A percentile compares a stretch with the other conserved stretches of the same genome.
phyloP scores from a whole-genome alignment of 64 coral and sea anemone species.

The Dendronephthya gigantea region DNA sequence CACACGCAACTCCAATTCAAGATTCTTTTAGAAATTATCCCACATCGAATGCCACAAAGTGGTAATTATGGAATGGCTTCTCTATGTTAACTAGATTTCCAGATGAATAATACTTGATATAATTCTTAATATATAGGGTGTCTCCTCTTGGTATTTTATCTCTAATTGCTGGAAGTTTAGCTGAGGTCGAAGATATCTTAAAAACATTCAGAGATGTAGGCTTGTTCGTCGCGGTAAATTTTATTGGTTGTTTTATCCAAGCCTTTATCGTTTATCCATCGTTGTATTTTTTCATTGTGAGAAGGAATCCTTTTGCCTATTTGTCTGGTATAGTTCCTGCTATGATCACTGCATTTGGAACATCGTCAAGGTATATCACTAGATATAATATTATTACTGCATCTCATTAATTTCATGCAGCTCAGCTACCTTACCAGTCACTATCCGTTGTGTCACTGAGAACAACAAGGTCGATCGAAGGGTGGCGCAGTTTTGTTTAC shows the following conservation, averaged over 20 bases:
- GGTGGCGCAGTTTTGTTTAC: slow-evolving; percentile 27
- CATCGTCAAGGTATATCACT: slow-evolving; percentile 50
- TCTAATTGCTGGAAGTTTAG: slow-evolving; percentile 60
- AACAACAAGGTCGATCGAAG: slow-evolving; percentile 36
- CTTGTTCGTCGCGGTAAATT: slow-evolving; percentile 47
- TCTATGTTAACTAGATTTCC: background rate
- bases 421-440: slow-evolving; percentile 37
- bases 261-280: slow-evolving; percentile 38
- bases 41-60: no score
- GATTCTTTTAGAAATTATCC: background rate
- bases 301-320: slow-evolving; percentile 56
- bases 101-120: background rate
- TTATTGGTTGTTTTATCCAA: slow-evolving; percentile 44
- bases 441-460: slow-evolving; percentile 32
- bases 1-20: background rate
- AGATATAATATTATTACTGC: background rate
- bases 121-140: slow-evolving; percentile 52
- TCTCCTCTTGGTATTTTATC: slow-evolving; percentile 68
- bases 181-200: slow-evolving; percentile 45
- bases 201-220: slow-evolving; percentile 33
- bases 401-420: background rate
- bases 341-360: slow-evolving; percentile 63
- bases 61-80: no score
- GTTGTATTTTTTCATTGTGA: slow-evolving; percentile 54
- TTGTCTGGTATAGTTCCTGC: slow-evolving; percentile 51